Base-by-base conservation (phyloP, 2,888 invertebrate species). In the Hoplodrina ambigua region DNA sequence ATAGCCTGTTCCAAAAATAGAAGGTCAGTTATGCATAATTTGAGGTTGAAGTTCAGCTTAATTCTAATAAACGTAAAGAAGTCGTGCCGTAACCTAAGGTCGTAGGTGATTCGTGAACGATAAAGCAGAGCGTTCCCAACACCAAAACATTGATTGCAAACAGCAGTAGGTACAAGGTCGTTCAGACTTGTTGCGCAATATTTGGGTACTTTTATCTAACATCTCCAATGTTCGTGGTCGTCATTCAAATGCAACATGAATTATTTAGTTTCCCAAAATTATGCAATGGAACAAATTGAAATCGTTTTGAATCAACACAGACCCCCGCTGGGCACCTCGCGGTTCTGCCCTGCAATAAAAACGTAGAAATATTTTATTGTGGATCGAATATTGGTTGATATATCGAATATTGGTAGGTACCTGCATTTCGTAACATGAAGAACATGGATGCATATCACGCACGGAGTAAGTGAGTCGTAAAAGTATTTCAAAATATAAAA, bases 211-310 rank as follows among this genome's bases (percentile, higher is more conserved):
- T 86, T 90, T 91, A 93, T 92, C 92, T 90, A 81, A 82, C 89
- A 91, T 92, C 91, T 87, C 80, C 75, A 73, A 80, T 76, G 80
- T 80, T 84, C 85, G 85, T 83, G 85, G 86, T 88, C 87, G 86
- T 90, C 89, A 88, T 89, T 89, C 88, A 89, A 89, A 89, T 89
- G 89, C 87, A 91, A 91, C 88, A 91, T 89, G 90, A 90, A 93
- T 92, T 88, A 91, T 87, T 89, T 89, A 91, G 89, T 91, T 93
- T 89, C 87, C 90, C 86, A 90, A 81, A 92, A 93, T 94, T 93
- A 94, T 93, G 94, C 94, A 94, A 94, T 86, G 82, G 82, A 87
- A 91, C 91, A 91, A 93, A 94, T 94, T 94, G 92, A 93, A 94
- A 90, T 92, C 87, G 89, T 88, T 92, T 91, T 87, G 88, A 86